Conservation (phyloP, 2,888 invertebrate species). For the Masnerella sp. region DNA sequence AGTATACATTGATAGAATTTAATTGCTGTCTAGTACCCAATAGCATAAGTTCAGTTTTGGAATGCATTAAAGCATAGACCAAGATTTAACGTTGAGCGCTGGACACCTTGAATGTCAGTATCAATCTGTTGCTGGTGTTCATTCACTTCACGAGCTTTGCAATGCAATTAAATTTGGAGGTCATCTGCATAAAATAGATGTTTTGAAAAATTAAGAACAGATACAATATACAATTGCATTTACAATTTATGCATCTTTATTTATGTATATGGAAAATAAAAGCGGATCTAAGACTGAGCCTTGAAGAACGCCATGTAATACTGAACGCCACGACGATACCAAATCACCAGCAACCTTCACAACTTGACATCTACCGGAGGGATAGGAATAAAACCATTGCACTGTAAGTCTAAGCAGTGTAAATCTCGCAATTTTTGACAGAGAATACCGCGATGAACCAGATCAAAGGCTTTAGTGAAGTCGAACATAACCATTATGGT, state of each 20-base stretch:
- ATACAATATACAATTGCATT: too few relatives aligned
- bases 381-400: neutral
- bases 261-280: neutral
- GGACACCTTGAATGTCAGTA: neutral
- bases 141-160: neutral
- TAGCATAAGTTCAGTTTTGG: neutral
- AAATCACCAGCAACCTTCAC: neutral
- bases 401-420: neutral
- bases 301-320: neutral
- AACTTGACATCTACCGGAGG: neutral
- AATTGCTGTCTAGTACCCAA: neutral
- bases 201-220: neutral
- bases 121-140: neutral
- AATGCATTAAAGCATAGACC: neutral
- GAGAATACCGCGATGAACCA: neutral
- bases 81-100: neutral
- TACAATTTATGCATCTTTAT: too few relatives aligned
- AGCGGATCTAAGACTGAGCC: conserved; percentile 6
- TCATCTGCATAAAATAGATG: conserved; percentile 1
- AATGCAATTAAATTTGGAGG: neutral
- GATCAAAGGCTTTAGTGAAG: conserved; percentile 2
- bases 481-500: neutral
- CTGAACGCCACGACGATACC: neutral
- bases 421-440: neutral
- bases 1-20: neutral